These are phyloP conservation scores for Salvelinus sp. DNA, from an alignment of 2,113 vertebrate species.

Conservation along the genomic window DNA sequence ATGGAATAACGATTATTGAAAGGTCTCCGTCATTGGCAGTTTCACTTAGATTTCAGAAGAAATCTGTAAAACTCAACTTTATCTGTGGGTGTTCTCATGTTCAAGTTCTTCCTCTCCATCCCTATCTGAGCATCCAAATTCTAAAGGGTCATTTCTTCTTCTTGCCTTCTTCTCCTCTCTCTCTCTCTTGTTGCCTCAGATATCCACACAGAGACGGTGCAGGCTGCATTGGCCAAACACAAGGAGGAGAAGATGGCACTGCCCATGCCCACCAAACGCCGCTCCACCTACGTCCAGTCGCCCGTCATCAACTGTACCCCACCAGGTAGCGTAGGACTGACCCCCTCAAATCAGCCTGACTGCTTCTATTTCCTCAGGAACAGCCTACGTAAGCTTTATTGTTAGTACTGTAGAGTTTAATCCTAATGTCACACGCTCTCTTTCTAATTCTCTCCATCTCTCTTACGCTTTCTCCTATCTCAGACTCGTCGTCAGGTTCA, in stretches of 20 bases:
- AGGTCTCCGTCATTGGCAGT: too few relatives aligned
- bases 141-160: too few relatives aligned
- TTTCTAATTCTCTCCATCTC: not conserved
- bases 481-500: slow-evolving; percentile 96
- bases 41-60: too few relatives aligned
- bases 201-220: slow-evolving; percentile 92
- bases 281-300: slow-evolving; percentile 92
- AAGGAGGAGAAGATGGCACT: slow-evolving; percentile 98
- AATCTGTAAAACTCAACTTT: too few relatives aligned
- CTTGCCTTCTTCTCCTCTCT: not conserved
- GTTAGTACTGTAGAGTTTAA: slow-evolving; percentile 35
- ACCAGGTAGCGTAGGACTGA: slow-evolving; percentile 76
- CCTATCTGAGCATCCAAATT: not conserved
- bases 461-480: slow-evolving; percentile 10
- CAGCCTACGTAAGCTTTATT: not conserved
- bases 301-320: slow-evolving; percentile 90
- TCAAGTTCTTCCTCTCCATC: not conserved
- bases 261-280: slow-evolving; percentile 95
- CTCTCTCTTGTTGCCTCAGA: slow-evolving; percentile 61
- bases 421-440: not conserved
- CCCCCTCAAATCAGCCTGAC: too few relatives aligned
- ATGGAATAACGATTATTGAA: not conserved
- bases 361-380: slow-evolving; percentile 31
- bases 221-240: slow-evolving; percentile 94
- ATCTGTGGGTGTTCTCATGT: too few relatives aligned